A percentile compares a stretch with the other conserved stretches of the same genome.
Evolutionary conservation across 2,113 vertebrate genomes (phyloP).

Genomic region (Crotalus helleri): DNA sequence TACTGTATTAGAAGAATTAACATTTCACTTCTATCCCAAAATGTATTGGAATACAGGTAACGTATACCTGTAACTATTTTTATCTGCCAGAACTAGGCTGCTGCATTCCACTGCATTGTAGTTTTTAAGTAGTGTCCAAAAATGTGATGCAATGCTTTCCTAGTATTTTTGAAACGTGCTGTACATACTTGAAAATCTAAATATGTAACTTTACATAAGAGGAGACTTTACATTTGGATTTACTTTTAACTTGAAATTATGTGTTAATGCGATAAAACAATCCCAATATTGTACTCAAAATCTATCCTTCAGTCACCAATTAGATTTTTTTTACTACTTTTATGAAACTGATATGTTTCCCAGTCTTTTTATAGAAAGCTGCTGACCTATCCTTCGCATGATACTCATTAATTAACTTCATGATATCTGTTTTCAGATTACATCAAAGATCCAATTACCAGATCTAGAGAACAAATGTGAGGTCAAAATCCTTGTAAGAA

Average conservation of each 20-base stretch:
- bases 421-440: not conserved
- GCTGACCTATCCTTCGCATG: not conserved
- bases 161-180: not conserved
- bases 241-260: not conserved
- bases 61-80: not conserved
- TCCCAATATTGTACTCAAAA: not conserved
- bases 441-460: constrained; percentile 9
- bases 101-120: not conserved
- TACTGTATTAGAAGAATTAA: not conserved
- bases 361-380: constrained; percentile 28
- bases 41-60: not conserved
- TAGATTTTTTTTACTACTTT: not conserved
- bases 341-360: not conserved
- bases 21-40: not conserved
- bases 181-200: not conserved
- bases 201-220: not conserved
- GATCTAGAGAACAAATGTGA: constrained; percentile 17
- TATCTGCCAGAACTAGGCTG: not conserved
- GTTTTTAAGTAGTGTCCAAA: not conserved
- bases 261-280: not conserved
- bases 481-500: not conserved
- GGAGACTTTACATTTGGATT: not conserved
- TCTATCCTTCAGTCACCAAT: not conserved
- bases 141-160: not conserved
- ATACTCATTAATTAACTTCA: not conserved